A percentile compares a stretch with the other conserved stretches of the same genome.
phyloP scores from a whole-genome alignment of 2,797 vertebrate genomes.

The Manis crassicaudata region DNA sequence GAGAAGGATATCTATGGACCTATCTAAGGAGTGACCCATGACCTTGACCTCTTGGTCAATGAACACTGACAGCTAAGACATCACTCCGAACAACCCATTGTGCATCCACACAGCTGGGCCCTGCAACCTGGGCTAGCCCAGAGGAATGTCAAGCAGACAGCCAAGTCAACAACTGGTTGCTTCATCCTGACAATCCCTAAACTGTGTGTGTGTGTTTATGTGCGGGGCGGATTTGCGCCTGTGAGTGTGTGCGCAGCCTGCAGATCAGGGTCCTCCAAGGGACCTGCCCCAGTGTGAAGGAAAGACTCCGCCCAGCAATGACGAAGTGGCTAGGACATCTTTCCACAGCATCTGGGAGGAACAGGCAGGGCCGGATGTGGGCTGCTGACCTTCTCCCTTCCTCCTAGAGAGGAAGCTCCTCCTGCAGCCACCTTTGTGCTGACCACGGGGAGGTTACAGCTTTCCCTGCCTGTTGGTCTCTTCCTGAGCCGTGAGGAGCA shows the following conservation, averaged over 20 bases:
- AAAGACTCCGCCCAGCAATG: slow-evolving; percentile 72
- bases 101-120: not conserved
- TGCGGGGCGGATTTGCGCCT: not conserved
- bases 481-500: slow-evolving; percentile 71
- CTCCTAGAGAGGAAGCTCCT: slow-evolving; percentile 80
- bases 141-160: not conserved
- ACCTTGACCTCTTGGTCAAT: slow-evolving; percentile 11
- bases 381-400: slow-evolving; percentile 79
- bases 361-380: slow-evolving; percentile 78
- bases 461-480: slow-evolving; percentile 65
- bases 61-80: not conserved
- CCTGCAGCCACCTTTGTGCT: slow-evolving; percentile 78
- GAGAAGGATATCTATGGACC: slow-evolving; percentile 10
- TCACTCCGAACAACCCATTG: not conserved
- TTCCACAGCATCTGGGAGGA: slow-evolving; percentile 80
- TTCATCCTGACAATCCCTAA: not conserved
- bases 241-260: slow-evolving; percentile 26
- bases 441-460: slow-evolving; percentile 65
- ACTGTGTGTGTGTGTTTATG: not conserved
- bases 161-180: not conserved
- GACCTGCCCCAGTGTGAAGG: slow-evolving; percentile 65
- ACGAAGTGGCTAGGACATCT: slow-evolving; percentile 70
- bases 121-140: not conserved
- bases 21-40: not conserved
- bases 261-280: slow-evolving; percentile 40